A percentile compares a stretch with the other conserved stretches of the same genome.
Evolutionary conservation across 2,888 invertebrate genomes (phyloP).

Genomic region (Chrysodeixis includens): DNA sequence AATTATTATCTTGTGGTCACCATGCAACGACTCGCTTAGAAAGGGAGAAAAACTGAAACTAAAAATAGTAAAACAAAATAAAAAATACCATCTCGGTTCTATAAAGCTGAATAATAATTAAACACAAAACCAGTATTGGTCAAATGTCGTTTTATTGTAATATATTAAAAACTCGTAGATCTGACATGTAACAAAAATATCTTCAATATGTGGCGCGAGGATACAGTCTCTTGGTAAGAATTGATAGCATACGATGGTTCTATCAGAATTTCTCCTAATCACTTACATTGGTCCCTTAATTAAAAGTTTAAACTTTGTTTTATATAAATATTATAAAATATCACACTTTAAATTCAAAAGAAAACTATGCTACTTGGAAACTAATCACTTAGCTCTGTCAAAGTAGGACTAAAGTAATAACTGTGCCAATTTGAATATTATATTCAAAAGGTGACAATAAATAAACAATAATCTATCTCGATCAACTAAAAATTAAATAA

Average conservation of each 20-base stretch:
- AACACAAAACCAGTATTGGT: conserved; percentile 81
- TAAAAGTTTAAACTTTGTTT: conserved; percentile 88
- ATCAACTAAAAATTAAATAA: conserved; percentile 88
- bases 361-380: conserved; percentile 86
- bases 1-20: conserved; percentile 86
- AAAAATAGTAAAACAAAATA: conserved; percentile 73
- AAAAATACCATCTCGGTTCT: conserved; percentile 77
- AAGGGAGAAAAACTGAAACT: conserved; percentile 84
- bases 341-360: conserved; percentile 89
- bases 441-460: conserved; percentile 88
- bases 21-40: conserved; percentile 81
- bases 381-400: conserved; percentile 87
- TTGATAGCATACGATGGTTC: conserved; percentile 78
- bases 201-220: conserved; percentile 75
- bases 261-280: conserved; percentile 88
- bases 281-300: conserved; percentile 89
- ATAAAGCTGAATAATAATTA: conserved; percentile 72
- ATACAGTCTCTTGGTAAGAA: conserved; percentile 81
- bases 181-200: conserved; percentile 77
- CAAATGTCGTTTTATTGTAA: conserved; percentile 81
- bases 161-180: conserved; percentile 77
- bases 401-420: conserved; percentile 86
- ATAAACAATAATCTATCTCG: conserved; percentile 88
- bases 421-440: conserved; percentile 87
- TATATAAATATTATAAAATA: conserved; percentile 88